These are phyloP conservation scores for Malacoctenus gilli DNA, from an alignment of 2,797 vertebrate genomes.

Conservation along the genomic window DNA sequence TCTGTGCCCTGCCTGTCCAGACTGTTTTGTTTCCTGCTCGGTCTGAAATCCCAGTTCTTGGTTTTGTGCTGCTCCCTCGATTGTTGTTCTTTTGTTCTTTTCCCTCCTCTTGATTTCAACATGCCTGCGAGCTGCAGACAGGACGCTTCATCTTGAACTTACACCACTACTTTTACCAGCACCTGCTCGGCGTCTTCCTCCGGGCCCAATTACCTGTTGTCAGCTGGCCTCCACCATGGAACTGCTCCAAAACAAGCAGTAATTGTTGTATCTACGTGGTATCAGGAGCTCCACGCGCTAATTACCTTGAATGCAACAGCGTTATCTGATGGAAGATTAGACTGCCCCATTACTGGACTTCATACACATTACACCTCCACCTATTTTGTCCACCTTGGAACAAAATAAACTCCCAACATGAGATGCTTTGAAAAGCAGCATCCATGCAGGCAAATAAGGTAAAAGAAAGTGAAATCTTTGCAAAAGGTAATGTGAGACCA, in stretches of 20 bases:
- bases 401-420: background rate
- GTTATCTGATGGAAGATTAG: slow-evolving; percentile 10
- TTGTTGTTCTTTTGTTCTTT: slow-evolving; percentile 13
- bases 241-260: slow-evolving; percentile 15
- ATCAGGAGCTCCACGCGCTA: slow-evolving; percentile 10
- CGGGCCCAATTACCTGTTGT: slow-evolving; percentile 53
- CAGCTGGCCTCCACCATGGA: slow-evolving; percentile 26
- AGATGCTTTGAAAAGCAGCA: too few species aligned
- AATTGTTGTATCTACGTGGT: slow-evolving; percentile 10
- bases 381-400: background rate
- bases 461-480: too few species aligned
- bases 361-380: background rate
- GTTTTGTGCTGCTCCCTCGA: background rate
- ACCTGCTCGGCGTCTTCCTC: slow-evolving; percentile 39
- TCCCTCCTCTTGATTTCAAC: slow-evolving; percentile 13
- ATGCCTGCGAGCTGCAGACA: slow-evolving; percentile 14
- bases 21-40: slow-evolving; percentile 5
- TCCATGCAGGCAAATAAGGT: too few species aligned
- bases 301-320: slow-evolving; percentile 10
- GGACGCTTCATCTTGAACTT: slow-evolving; percentile 34
- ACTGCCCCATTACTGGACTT: background rate
- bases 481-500: too few species aligned
- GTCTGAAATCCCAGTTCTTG: slow-evolving; percentile 4
- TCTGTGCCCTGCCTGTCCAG: slow-evolving; percentile 4
- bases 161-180: slow-evolving; percentile 40